Base-by-base conservation (phyloP, 2,888 invertebrate species). In the Myopa testacea region DNA sequence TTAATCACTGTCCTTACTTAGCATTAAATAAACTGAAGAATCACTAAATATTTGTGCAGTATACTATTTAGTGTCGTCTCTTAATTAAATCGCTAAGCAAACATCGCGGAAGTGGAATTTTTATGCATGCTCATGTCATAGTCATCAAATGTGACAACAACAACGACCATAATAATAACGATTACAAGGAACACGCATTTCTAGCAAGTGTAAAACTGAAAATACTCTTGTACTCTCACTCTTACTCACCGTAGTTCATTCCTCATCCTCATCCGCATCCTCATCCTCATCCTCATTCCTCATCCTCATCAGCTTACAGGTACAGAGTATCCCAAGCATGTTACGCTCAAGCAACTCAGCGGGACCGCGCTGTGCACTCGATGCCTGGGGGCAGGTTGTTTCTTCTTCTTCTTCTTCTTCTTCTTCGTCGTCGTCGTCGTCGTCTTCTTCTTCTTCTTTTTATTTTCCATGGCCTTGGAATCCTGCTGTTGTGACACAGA, bases 401-500 rank as follows among this genome's bases (percentile, higher is more conserved):
- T 67, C 67, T 40, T 67, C 67, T 37, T 12, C 65, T 34, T 37
- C 65, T 37, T 34, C 38, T 37, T 67, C 34, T 12, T n/a, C 16
- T 14, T 67, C 45, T 4, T 40, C 10, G 12, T 40, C 45, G 45
- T 40, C 40, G 8, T 40, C 45, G 4, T 40, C 10, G 12, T 40
- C 45, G 34, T 40, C 40, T n/a, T 40, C 19, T n/a, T 45, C 45
- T 40, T 40, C 8, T 45, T 40, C 45, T 68, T 40, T 19, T n/a
- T 40, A 45, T n/a, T 45, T 2, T 19, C 12, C 60, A 19, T 19
- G 37, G 12, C 34, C 63, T 63, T 63, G 72, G 60, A 72, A 19
- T 72, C 62, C 72, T 40, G 72, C 72, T 60, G 62, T 60, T 72
- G 72, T 72, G 72, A 34, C 34, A 40, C 60, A 10, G 60, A 58